Percentiles rank a stretch among this genome's conserved stretches.
Conservation (phyloP, 2,797 vertebrate genomes). For the Cebuella pygmaea region DNA sequence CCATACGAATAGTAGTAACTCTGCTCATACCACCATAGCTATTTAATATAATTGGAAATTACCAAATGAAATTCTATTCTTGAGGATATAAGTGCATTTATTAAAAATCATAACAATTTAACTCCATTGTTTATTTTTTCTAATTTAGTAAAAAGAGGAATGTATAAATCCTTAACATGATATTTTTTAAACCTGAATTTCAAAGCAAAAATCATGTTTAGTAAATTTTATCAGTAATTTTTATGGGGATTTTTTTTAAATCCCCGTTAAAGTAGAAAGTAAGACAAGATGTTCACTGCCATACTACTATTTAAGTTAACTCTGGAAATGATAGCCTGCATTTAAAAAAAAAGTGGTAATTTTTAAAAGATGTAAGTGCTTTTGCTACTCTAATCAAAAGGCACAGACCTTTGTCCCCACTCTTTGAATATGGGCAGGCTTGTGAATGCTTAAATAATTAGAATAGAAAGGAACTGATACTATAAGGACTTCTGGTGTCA, state of each 20-base stretch:
- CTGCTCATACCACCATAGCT: neutral
- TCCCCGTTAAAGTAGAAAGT: neutral
- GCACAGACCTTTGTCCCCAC: neutral
- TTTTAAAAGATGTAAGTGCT: constrained; percentile 4
- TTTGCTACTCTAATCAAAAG: neutral
- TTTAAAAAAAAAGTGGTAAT: neutral
- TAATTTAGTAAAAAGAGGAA: constrained; percentile 27
- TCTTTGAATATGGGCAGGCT: neutral
- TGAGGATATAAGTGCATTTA: neutral
- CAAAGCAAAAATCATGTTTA: constrained; percentile 29
- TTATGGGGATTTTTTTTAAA: neutral
- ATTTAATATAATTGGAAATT: neutral
- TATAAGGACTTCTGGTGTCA: neutral
- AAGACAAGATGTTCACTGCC: neutral
- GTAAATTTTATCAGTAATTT: neutral
- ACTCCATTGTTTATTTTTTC: neutral
- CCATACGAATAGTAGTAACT: neutral
- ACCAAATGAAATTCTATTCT: neutral
- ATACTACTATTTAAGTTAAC: constrained; percentile 27
- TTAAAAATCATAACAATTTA: neutral
- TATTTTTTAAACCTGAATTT: constrained; percentile 30
- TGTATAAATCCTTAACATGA: neutral
- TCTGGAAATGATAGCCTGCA: neutral
- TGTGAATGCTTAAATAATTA: neutral
- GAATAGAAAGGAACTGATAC: neutral